These are phyloP conservation scores for Thunnus maccoyii DNA, from an alignment of 2,113 vertebrate genomes.

Conservation along the genomic window DNA sequence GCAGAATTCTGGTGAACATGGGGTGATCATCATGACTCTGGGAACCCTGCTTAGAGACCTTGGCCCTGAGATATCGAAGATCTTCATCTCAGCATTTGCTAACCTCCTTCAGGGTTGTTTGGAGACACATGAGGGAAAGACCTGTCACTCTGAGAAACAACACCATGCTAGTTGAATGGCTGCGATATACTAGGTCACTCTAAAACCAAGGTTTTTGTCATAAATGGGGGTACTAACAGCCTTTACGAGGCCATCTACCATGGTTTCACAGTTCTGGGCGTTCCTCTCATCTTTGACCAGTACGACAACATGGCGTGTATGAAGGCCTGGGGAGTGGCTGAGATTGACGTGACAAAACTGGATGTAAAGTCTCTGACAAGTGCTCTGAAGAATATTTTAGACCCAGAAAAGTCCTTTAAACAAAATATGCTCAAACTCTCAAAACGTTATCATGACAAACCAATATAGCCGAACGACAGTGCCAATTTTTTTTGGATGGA, in stretches of 20 bases:
- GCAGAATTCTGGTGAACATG: constrained; percentile 74
- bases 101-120: constrained; percentile 78
- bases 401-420: constrained; percentile 69
- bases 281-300: constrained; percentile 80
- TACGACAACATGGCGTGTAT: constrained; percentile 74
- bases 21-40: constrained; percentile 77
- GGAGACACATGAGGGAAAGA: constrained; percentile 69
- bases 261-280: constrained; percentile 72
- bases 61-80: constrained; percentile 52
- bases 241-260: constrained; percentile 79
- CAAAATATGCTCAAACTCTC: constrained; percentile 79
- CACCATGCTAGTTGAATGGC: constrained; percentile 74
- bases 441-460: constrained; percentile 73
- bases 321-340: constrained; percentile 59
- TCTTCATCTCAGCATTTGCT: constrained; percentile 73
- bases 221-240: constrained; percentile 77
- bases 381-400: constrained; percentile 64
- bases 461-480: constrained; percentile 71
- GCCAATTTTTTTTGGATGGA: constrained; percentile 79
- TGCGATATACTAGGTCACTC: constrained; percentile 80
- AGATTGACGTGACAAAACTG: constrained; percentile 63
- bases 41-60: constrained; percentile 73
- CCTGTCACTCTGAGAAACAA: constrained; percentile 70
- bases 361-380: constrained; percentile 63
- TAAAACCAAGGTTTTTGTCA: constrained; percentile 75